Conservation (phyloP, 1,140 invertebrate genomes). For the Glomeris maerens region DNA sequence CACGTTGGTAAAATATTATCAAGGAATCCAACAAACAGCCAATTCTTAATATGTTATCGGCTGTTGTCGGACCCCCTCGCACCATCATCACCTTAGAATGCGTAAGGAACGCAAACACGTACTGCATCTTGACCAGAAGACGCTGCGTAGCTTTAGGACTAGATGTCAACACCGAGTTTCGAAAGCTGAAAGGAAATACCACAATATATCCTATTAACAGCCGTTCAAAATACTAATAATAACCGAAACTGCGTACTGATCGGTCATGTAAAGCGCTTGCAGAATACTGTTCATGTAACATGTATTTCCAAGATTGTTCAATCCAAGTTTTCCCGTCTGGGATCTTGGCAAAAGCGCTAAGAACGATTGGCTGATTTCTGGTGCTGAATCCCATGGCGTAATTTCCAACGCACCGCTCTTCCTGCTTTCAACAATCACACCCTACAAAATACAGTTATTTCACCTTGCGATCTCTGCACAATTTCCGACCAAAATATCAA, state of each 20-base stretch:
- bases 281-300: slow-evolving; percentile 77
- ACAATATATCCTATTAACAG: background rate
- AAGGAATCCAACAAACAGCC: background rate
- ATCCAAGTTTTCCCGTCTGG: slow-evolving; percentile 46
- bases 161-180: slow-evolving; percentile 40
- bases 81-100: slow-evolving; percentile 38
- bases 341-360: background rate
- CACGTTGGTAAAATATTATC: background rate
- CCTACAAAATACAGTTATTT: background rate
- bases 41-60: background rate
- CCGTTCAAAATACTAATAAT: background rate
- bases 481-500: background rate
- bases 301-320: slow-evolving; percentile 70
- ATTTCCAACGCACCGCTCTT: background rate
- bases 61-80: background rate
- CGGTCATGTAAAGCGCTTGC: slow-evolving; percentile 64
- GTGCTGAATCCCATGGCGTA: background rate
- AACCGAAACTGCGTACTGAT: slow-evolving; percentile 42
- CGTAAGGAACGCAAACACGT: slow-evolving; percentile 55
- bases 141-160: slow-evolving; percentile 31
- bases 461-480: background rate
- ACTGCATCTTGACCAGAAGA: slow-evolving; percentile 49
- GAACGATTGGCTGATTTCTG: background rate
- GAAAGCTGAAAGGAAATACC: slow-evolving; percentile 37
- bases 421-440: background rate